phyloP scores from a whole-genome alignment of 2,888 invertebrate species.

The Agriotes lineatus region DNA sequence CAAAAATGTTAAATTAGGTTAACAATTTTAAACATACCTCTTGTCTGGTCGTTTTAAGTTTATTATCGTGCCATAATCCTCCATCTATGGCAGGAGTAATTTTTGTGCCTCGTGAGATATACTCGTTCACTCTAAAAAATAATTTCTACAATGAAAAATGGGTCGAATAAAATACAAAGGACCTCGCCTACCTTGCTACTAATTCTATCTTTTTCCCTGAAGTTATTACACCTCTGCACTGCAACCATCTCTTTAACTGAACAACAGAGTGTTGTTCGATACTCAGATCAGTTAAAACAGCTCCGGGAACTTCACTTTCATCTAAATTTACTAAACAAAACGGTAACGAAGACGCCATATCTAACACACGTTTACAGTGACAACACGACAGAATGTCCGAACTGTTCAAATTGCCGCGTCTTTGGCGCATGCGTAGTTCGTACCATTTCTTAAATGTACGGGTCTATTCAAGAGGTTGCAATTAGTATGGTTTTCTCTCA shows the following conservation, averaged over 20 bases:
- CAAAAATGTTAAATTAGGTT: too few species aligned
- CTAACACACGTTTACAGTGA: background rate
- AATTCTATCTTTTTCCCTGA: background rate
- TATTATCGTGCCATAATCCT: too few species aligned
- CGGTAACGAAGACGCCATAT: background rate
- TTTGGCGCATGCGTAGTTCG: too few species aligned
- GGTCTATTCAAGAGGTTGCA: too few species aligned
- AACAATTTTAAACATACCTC: too few species aligned
- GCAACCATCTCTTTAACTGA: background rate
- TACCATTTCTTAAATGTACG: too few species aligned
- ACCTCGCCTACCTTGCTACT: background rate
- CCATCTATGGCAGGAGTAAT: too few species aligned
- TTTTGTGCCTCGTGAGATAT: too few species aligned
- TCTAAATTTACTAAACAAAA: background rate
- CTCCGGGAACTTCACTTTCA: background rate
- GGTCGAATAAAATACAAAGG: background rate
- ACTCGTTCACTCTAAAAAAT: too few species aligned
- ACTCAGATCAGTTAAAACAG: background rate
- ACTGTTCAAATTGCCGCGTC: background rate
- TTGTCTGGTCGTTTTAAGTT: too few species aligned
- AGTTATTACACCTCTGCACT: background rate
- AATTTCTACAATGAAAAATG: too few species aligned
- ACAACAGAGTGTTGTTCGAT: background rate
- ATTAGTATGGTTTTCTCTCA: too few species aligned
- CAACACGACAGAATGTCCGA: background rate